Percentiles rank a stretch among this genome's conserved stretches.
phyloP scores from a whole-genome alignment of 2,113 vertebrate genomes.

The Nyctereutes procyonoides region DNA sequence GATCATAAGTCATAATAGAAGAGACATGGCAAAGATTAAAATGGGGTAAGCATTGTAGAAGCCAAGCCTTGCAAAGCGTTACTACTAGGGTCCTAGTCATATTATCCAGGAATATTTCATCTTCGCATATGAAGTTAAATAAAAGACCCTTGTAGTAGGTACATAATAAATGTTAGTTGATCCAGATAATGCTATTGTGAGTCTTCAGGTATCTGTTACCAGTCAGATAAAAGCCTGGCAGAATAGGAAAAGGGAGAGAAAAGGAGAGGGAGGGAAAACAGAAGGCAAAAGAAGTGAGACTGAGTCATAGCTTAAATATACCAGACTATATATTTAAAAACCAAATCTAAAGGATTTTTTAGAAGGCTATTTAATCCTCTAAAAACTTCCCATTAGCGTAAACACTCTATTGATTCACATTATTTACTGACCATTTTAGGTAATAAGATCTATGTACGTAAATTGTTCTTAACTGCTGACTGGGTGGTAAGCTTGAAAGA shows the following conservation, averaged over 20 bases:
- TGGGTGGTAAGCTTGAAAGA: neutral
- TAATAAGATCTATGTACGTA: constrained; percentile 10
- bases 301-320: neutral
- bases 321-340: constrained; percentile 37
- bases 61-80: neutral
- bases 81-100: neutral
- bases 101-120: constrained; percentile 25
- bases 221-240: neutral
- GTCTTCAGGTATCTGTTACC: constrained; percentile 21
- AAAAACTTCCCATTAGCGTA: constrained; percentile 50
- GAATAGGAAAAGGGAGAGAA: neutral
- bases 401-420: neutral
- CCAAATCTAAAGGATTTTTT: constrained; percentile 6
- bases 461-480: constrained; percentile 34
- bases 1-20: constrained; percentile 28
- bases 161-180: constrained; percentile 39
- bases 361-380: neutral
- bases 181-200: constrained; percentile 52
- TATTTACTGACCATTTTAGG: constrained; percentile 28
- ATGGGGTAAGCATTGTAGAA: neutral
- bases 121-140: constrained; percentile 37
- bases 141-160: neutral
- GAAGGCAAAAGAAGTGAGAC: neutral
- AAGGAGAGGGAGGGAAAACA: neutral
- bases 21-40: neutral